Evolutionary conservation across 2,888 invertebrate genomes (phyloP), one percentile per base, ranked within the genome.

Genomic region (Xestia sexstrigata): DNA sequence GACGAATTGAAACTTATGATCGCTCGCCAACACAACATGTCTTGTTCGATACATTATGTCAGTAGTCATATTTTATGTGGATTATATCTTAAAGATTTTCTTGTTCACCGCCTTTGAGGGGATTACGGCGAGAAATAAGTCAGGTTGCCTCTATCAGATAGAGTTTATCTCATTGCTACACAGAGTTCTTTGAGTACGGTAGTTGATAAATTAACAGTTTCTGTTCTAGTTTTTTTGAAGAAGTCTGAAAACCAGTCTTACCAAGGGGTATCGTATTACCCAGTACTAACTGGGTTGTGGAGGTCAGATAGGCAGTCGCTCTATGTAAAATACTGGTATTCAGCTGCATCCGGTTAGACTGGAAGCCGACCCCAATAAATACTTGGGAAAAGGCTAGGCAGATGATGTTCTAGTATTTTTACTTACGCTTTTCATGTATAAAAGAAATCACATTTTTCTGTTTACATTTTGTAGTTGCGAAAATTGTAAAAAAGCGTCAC

Each of bases 1-100:
- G 80, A 84, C 65, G 79, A 84, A 83, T 83, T 88, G 76, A 82
- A 86, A 88, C 77, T 85, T 82, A 78, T 79, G 78, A 84, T 82
- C 80, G 68, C 71, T 45, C 76, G 70, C 74, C 62, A 74, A 63
- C 67, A 74, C 26, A 30, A 62, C 42, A 68, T 63, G 67, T 58
- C 70, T 82, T 49, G 77, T 35, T 75, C 30, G 20, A 39, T 65
- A 30, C 35, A 58, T 84, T 74, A 67, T 60, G 70, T 52, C 26
- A 67, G 49, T 75, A 73, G 30, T 78, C 70, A 70, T 80, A 82
- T 80, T 79, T 78, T 77, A 83, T 78, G 70, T 60, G 75, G 69
- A 71, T 77, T 74, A 62, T 49, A 74, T 82, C 74, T 82, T 69
- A 20, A 78, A 74, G 74, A 76, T 79, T 79, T 83, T 73, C 81